phyloP scores from a whole-genome alignment of 2,888 invertebrate genomes.

The Cheilosia impressa region DNA sequence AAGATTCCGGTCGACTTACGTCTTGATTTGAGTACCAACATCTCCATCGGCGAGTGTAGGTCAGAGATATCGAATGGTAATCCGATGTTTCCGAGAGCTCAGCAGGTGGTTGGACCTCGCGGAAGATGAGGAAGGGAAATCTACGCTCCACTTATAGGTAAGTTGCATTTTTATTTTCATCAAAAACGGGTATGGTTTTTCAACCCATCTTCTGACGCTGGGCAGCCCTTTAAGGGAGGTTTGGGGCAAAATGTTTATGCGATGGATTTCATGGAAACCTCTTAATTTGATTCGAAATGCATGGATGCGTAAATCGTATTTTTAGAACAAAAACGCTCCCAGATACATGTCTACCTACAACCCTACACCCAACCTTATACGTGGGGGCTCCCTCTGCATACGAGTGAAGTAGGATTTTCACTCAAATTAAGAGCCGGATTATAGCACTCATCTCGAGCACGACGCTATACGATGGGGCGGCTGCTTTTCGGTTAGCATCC shows the following conservation, averaged over 20 bases:
- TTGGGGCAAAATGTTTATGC: slow-evolving; percentile 33
- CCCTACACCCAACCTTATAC: background rate
- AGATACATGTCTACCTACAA: no score
- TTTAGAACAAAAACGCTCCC: slow-evolving; percentile 35
- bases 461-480: slow-evolving; percentile 27
- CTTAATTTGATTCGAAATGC: slow-evolving; percentile 71
- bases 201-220: background rate
- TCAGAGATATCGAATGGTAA: slow-evolving; percentile 37
- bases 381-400: slow-evolving; percentile 4
- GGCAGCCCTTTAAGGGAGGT: background rate
- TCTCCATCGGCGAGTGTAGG: slow-evolving; percentile 38
- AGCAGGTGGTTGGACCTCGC: background rate
- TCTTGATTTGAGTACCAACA: slow-evolving; percentile 10
- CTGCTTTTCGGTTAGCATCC: slow-evolving; percentile 15
- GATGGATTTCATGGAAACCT: slow-evolving; percentile 50
- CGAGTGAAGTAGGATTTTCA: slow-evolving; percentile 68
- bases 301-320: slow-evolving; percentile 70
- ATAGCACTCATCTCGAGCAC: slow-evolving; percentile 67
- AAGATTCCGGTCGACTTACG: slow-evolving; percentile 47
- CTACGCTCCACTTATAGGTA: background rate
- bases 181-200: background rate
- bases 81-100: slow-evolving; percentile 12
- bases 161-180: background rate
- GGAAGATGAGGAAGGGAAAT: no score
- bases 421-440: slow-evolving; percentile 74